These are phyloP conservation scores for Alouatta palliata DNA, from an alignment of 2,113 vertebrate genomes.

Conservation along the genomic window DNA sequence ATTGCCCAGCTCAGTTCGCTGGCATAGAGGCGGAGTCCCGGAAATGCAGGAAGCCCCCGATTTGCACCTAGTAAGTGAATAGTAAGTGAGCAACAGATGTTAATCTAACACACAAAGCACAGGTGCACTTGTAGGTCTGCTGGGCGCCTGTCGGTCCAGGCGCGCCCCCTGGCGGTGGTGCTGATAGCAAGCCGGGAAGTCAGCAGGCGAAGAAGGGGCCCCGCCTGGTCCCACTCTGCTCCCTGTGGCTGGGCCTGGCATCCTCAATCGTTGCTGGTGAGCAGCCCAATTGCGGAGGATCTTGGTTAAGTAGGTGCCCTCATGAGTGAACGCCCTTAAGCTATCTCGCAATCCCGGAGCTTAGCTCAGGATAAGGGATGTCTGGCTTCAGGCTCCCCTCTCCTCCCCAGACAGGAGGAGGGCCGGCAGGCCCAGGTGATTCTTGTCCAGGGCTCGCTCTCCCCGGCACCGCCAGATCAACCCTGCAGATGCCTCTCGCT, in stretches of 20 bases:
- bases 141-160: background rate
- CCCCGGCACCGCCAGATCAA: background rate
- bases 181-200: background rate
- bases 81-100: background rate
- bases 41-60: background rate
- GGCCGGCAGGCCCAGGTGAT: background rate
- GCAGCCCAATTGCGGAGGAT: background rate
- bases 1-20: background rate
- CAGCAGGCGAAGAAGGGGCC: accelerated
- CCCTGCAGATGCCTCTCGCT: background rate
- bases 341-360: background rate
- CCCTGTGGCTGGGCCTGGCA: accelerated
- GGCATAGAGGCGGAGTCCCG: background rate
- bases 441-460: background rate
- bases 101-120: background rate
- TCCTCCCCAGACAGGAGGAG: background rate
- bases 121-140: no score
- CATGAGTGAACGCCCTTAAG: slow-evolving; percentile 41
- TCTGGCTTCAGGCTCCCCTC: background rate
- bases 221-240: background rate
- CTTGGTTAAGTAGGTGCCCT: slow-evolving; percentile 1
- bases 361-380: slow-evolving; percentile 24
- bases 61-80: background rate
- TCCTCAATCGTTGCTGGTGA: background rate
- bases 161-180: background rate